Conservation (phyloP, 2,797 vertebrate genomes). For the Micromesistius poutassou region DNA sequence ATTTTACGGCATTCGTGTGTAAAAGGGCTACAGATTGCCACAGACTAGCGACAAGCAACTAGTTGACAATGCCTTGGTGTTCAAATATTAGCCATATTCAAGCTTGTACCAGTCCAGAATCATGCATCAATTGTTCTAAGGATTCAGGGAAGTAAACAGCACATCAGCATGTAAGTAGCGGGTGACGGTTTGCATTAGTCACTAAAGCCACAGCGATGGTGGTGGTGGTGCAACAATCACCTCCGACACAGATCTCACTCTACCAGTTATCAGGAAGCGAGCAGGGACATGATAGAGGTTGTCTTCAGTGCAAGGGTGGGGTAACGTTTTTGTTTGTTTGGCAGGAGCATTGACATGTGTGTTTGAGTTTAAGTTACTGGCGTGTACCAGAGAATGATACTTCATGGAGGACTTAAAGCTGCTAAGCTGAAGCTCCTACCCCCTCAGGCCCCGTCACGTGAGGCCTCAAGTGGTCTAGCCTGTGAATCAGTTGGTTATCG, state of each 20-base stretch:
- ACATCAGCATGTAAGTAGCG: background rate
- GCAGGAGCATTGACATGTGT: slow-evolving; percentile 10
- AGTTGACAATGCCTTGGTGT: background rate
- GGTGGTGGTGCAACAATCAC: slow-evolving; percentile 17
- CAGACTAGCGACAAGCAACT: background rate
- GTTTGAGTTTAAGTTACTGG: background rate
- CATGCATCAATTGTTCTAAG: background rate
- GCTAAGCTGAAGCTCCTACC: background rate
- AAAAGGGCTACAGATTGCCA: no score
- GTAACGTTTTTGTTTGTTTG: slow-evolving; percentile 28
- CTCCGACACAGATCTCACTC: slow-evolving; percentile 1
- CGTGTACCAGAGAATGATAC: background rate
- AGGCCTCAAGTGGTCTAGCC: background rate
- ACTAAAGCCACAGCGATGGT: slow-evolving; percentile 5
- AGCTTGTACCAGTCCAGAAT: background rate
- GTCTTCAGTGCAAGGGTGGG: slow-evolving; percentile 37
- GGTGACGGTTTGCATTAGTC: slow-evolving; percentile 11
- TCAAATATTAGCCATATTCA: background rate
- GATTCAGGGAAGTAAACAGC: background rate
- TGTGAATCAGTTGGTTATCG: background rate
- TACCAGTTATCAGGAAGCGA: slow-evolving; percentile 30
- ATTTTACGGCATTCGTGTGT: background rate
- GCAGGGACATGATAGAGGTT: slow-evolving; percentile 26
- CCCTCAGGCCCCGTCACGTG: background rate
- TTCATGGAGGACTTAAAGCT: slow-evolving; percentile 4